Evolutionary conservation across 2,797 vertebrate species (phyloP), one percentile per base, ranked within the genome.

Genomic region (Thalassophryne amazonica): DNA sequence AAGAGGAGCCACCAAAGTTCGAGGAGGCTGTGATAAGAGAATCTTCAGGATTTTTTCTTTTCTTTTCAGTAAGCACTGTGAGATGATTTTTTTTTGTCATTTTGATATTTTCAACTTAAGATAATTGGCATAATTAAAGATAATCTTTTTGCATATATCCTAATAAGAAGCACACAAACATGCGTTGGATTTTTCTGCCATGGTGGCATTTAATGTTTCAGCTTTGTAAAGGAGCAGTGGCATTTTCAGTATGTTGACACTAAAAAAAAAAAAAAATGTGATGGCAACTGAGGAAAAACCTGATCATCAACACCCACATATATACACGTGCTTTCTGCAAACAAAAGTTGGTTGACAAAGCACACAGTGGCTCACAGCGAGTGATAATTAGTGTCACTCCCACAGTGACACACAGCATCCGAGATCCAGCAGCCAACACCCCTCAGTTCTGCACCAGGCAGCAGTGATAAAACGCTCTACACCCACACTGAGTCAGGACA

Each of bases 401-500:
- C 68, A 46, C 45, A 17, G 45, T 47, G 16, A 2, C 2, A 23
- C 16, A 41, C 11, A 23, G n/a, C 45, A 40, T 29, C 49, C 38
- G 27, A 30, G 18, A 13, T 3, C 2, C 2, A 50, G 52, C 60
- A 59, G 54, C 34, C 61, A 73, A 73, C 77, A 67, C 70, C 63
- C 68, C 34, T 29, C 25, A 37, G 35, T 51, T 23, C 18, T 40
- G 42, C 53, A 40, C 30, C 10, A 27, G 45, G 12, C 63, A 23
- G 66, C 59, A 41, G 62, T 1, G 36, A 39, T 12, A 11, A 21
- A 36, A 19, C 28, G 47, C 46, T 49, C 57, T 61, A 46, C 65
- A 77, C 71, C 77, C 81, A 73, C 49, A 58, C 60, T 71, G 76
- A 86, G 52, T 76, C 69, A 77, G 73, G 56, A 58, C 69, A 61